These are phyloP conservation scores for Atherix ibis DNA, from an alignment of 2,888 invertebrate species.

Conservation along the genomic window DNA sequence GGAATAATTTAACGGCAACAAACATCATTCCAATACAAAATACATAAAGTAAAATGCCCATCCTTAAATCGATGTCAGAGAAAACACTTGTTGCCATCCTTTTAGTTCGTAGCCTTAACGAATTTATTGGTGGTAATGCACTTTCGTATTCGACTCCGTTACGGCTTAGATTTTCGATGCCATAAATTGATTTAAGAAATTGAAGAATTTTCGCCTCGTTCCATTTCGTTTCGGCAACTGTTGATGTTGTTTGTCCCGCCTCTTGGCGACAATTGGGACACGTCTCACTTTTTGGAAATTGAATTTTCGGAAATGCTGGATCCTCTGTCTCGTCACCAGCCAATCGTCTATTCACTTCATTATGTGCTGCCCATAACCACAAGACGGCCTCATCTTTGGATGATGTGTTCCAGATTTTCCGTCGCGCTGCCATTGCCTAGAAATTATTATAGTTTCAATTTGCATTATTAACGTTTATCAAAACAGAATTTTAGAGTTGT, in stretches of 20 bases:
- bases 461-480: too few species aligned
- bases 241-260: slow-evolving; percentile 7
- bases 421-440: slow-evolving; percentile 57
- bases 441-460: background rate
- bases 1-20: slow-evolving; percentile 59
- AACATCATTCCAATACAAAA: slow-evolving; percentile 59
- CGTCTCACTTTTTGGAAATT: slow-evolving; percentile 56
- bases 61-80: slow-evolving; percentile 47
- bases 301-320: slow-evolving; percentile 72
- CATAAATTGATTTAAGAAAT: slow-evolving; percentile 28
- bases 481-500: too few species aligned
- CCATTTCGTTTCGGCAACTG: slow-evolving; percentile 20
- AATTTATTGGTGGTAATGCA: slow-evolving; percentile 14
- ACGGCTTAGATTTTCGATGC: slow-evolving; percentile 23
- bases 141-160: slow-evolving; percentile 22
- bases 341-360: slow-evolving; percentile 78
- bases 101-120: slow-evolving; percentile 22
- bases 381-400: slow-evolving; percentile 61
- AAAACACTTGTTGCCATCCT: slow-evolving; percentile 23
- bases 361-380: slow-evolving; percentile 92
- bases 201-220: slow-evolving; percentile 23
- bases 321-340: slow-evolving; percentile 81
- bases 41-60: slow-evolving; percentile 59
- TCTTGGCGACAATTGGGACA: slow-evolving; percentile 52
- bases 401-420: slow-evolving; percentile 51